Evolutionary conservation across 2,797 vertebrate species (phyloP).

Genomic region (Eremophila alpestris): DNA sequence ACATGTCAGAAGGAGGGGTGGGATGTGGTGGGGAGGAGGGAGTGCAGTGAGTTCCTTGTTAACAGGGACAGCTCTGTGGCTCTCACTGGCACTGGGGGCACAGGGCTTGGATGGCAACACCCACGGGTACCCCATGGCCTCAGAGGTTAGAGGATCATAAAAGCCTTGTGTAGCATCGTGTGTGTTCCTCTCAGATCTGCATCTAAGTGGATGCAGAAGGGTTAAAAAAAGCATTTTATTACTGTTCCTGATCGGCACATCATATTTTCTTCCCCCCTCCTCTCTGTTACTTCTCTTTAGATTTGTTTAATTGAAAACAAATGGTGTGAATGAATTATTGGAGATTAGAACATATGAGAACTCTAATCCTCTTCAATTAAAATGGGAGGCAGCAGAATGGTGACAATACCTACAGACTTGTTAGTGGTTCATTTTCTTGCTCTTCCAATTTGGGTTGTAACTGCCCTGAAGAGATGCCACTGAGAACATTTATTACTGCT

Average conservation of each 20-base stretch:
- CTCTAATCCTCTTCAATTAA: not conserved
- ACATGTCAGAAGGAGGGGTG: not conserved
- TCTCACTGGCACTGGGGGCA: not conserved
- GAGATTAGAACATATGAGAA: not conserved
- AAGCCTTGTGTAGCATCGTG: not conserved
- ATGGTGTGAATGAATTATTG: not conserved
- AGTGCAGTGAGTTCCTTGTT: not conserved
- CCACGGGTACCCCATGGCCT: accelerated
- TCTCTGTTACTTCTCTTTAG: not conserved
- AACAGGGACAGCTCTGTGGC: not conserved
- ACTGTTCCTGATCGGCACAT: not conserved
- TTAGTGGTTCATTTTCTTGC: not conserved
- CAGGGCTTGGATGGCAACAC: not conserved
- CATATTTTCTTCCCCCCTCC: not conserved
- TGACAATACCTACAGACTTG: not conserved
- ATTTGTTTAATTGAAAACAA: not conserved
- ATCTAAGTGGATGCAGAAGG: not conserved
- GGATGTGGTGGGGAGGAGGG: accelerated
- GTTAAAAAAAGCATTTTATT: not conserved
- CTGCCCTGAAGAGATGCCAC: not conserved
- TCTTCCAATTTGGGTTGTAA: not conserved
- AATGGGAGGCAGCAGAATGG: not conserved
- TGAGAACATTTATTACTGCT: not conserved
- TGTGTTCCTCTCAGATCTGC: not conserved
- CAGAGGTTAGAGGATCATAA: not conserved